Percentiles rank a stretch among this genome's conserved stretches.
phyloP scores from a whole-genome alignment of 2,888 invertebrate species.

The Epistrophella euchroma region DNA sequence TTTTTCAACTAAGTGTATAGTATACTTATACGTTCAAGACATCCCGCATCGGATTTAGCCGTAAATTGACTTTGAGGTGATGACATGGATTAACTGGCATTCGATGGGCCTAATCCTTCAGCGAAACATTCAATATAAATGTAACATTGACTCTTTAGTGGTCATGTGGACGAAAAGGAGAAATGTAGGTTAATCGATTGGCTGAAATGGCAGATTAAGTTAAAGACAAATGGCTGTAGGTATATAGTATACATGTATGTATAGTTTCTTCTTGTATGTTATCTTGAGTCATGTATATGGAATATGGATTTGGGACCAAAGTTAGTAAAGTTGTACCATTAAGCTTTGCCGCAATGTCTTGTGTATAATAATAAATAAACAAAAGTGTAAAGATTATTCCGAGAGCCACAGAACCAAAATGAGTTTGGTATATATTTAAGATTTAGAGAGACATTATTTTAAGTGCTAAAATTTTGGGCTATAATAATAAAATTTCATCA shows the following conservation, averaged over 20 bases:
- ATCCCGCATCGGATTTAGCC: conserved; percentile 38
- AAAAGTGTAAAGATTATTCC: conserved; percentile 13
- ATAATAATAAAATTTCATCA: not conserved
- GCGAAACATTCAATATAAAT: conserved; percentile 30
- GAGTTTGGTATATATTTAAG: conserved; percentile 1
- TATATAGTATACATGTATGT: not conserved
- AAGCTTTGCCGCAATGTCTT: not conserved
- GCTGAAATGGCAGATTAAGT: conserved; percentile 39
- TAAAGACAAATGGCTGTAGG: conserved; percentile 42
- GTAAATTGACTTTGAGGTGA: conserved; percentile 61
- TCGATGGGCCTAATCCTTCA: conserved; percentile 67
- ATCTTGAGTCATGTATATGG: conserved; percentile 24
- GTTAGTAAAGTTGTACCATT: conserved; percentile 9
- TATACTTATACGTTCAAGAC: not conserved
- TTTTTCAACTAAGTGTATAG: conserved; percentile 6
- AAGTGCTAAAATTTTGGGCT: not conserved
- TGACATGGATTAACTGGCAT: conserved; percentile 67
- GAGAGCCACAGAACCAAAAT: not conserved
- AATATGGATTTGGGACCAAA: not conserved
- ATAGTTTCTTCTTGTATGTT: conserved; percentile 12
- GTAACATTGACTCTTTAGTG: conserved; percentile 33
- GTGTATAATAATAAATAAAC: not conserved
- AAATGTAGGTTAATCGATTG: conserved; percentile 70
- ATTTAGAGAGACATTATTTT: not conserved
- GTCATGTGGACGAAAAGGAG: conserved; percentile 31